Evolutionary conservation across 2,888 invertebrate species (phyloP), one percentile per base, ranked within the genome.

Genomic region (Hemaris fuciformis): DNA sequence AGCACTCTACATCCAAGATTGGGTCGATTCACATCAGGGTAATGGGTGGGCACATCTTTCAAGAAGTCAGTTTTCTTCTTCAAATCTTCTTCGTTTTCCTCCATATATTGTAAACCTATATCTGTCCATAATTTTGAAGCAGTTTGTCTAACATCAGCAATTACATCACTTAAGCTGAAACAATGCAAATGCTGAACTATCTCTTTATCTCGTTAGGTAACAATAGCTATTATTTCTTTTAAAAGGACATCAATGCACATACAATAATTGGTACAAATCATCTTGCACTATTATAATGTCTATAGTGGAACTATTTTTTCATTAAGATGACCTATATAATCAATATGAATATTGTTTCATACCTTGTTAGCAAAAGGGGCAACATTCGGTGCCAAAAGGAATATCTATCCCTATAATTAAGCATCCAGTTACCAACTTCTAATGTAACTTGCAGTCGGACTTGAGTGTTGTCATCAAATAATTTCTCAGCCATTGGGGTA

Each of bases 381-480:
- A 99, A 93, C 74, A 98, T 94, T 71, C 96, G 95, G 80, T 96
- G 95, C 93, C 97, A 98, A 87, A 95, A 98, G 0, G 98, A 98
- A 81, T 99, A 99, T 71, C 98, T 93, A 82, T 99, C 98, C 59
- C 93, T 93, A 62, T 98, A 94, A 61, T 94, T 94, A 25, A 96
- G 80, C 81, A 98, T 91, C 97, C 98, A 97, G 48, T 93, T 90
- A 2, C 97, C 96, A 0, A 97, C 95, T 71, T 97, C 95, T 73
- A 94, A 87, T 0, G 96, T 95, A 3, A 98, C 96, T 70, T 96
- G 96, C 75, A 93, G 87, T 53, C 99, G 93, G 0, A 98, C 98
- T 62, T 94, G 88, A 0, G 95, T 94, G 76, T 96, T 95, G 72
- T 96, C 95, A 89, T 99, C 98, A 93, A 98, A 98, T 3, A 98